Conservation (phyloP, 2,797 vertebrate genomes). For the Numenius phaeopus region DNA sequence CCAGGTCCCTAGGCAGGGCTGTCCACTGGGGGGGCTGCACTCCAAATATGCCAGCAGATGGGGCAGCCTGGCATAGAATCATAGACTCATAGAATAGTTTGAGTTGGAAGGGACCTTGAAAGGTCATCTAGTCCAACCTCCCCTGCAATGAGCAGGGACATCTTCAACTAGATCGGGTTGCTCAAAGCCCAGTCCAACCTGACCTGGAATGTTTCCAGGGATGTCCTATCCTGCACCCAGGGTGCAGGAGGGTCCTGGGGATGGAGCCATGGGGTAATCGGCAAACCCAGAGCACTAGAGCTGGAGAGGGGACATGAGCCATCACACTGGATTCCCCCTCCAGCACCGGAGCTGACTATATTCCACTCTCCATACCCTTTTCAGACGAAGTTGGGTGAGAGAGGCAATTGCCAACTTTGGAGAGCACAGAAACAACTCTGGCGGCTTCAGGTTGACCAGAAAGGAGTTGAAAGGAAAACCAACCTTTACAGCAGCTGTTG, state of each 20-base stretch:
- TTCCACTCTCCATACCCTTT: too few species aligned
- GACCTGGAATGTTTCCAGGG: neutral
- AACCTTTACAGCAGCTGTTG: neutral
- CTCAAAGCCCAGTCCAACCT: neutral
- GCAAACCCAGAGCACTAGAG: accelerated
- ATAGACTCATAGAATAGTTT: neutral
- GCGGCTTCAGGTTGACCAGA: neutral
- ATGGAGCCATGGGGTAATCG: neutral
- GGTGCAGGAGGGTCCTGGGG: neutral
- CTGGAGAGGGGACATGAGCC: neutral
- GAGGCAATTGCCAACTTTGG: neutral
- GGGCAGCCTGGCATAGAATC: neutral
- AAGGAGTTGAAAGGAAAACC: neutral
- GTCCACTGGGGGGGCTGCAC: accelerated
- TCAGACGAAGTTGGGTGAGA: neutral
- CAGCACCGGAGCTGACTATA: neutral
- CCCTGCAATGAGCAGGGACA: neutral
- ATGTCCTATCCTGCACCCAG: neutral
- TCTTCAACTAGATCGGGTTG: neutral
- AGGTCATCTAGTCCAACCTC: neutral
- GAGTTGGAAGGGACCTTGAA: neutral
- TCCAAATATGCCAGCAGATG: neutral
- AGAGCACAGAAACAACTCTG: neutral
- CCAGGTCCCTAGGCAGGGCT: neutral
- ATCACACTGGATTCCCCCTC: neutral